Percentiles rank a stretch among this genome's conserved stretches.
Conservation (phyloP, 2,797 vertebrate genomes). For the Tachyglossus aculeatus region DNA sequence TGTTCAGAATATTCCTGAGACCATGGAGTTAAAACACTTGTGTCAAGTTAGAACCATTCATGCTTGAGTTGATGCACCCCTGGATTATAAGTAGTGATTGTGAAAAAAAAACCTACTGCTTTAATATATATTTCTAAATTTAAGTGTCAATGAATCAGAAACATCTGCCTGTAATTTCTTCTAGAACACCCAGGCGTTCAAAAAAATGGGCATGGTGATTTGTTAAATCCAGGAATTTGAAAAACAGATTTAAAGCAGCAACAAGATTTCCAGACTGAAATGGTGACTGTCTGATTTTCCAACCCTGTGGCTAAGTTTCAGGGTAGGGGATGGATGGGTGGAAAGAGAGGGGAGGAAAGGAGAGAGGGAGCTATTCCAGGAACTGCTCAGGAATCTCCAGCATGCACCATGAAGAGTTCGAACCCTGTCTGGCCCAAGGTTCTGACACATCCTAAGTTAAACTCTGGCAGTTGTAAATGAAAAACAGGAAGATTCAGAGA, state of each 20-base stretch:
- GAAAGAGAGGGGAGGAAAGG: no score
- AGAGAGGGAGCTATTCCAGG: not conserved
- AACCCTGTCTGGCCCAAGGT: not conserved
- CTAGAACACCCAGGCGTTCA: conserved; percentile 26
- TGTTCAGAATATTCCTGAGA: no score
- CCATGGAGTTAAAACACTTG: no score
- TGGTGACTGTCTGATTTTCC: conserved; percentile 35
- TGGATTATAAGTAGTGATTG: not conserved
- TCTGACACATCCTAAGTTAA: not conserved
- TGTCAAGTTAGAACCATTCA: no score
- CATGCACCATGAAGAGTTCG: not conserved
- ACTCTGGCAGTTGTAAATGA: not conserved
- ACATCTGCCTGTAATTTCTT: conserved; percentile 17
- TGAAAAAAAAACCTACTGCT: not conserved
- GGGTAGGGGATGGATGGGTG: no score
- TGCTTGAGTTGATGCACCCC: not conserved
- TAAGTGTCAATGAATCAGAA: conserved; percentile 30
- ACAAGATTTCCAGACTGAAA: not conserved
- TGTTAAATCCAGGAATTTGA: conserved; percentile 3
- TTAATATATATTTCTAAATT: conserved; percentile 20
- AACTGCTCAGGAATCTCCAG: not conserved
- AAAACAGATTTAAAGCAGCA: conserved; percentile 31
- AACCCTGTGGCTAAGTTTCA: not conserved
- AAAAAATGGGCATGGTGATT: not conserved
- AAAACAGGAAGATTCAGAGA: not conserved